Percentiles rank a stretch among this genome's conserved stretches.
Evolutionary conservation across 2,797 vertebrate species (phyloP).

Genomic region (Cynodonichthys magdalenae): DNA sequence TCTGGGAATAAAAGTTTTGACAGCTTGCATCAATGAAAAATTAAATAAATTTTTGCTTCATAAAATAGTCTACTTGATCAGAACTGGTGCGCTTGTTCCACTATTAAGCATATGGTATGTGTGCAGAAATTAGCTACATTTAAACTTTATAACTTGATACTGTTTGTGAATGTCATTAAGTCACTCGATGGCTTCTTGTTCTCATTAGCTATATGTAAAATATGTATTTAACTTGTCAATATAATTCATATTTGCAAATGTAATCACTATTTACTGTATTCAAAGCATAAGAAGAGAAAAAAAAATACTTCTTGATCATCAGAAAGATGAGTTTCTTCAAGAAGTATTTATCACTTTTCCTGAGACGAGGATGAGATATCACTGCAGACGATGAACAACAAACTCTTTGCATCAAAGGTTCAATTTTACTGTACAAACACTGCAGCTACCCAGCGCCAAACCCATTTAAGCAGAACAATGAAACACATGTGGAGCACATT

Average conservation of each 20-base stretch:
- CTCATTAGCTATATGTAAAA: constrained; percentile 51
- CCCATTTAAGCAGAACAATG: constrained; percentile 28
- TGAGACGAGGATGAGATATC: constrained; percentile 34
- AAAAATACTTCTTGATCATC: constrained; percentile 27
- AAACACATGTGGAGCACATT: constrained; percentile 43
- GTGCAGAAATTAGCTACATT: constrained; percentile 45
- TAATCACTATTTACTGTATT: constrained; percentile 78
- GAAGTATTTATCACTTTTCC: constrained; percentile 12
- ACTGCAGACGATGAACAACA: constrained; percentile 28
- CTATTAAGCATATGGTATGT: constrained; percentile 53
- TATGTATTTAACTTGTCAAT: constrained; percentile 62
- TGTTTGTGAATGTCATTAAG: constrained; percentile 65
- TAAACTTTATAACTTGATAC: constrained; percentile 59
- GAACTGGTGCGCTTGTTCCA: constrained; percentile 55
- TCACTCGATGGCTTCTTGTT: constrained; percentile 50
- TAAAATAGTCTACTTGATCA: constrained; percentile 63
- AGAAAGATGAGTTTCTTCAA: constrained; percentile 44
- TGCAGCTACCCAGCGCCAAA: constrained; percentile 42
- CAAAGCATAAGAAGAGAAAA: constrained; percentile 57
- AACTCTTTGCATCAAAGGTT: constrained; percentile 33
- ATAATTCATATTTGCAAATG: constrained; percentile 61
- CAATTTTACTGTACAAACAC: constrained; percentile 55
- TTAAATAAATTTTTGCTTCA: constrained; percentile 37
- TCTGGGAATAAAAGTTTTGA: constrained; percentile 28
- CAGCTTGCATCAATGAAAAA: constrained; percentile 30